phyloP scores from a whole-genome alignment of 2,113 vertebrate genomes.

The Podiceps cristatus region DNA sequence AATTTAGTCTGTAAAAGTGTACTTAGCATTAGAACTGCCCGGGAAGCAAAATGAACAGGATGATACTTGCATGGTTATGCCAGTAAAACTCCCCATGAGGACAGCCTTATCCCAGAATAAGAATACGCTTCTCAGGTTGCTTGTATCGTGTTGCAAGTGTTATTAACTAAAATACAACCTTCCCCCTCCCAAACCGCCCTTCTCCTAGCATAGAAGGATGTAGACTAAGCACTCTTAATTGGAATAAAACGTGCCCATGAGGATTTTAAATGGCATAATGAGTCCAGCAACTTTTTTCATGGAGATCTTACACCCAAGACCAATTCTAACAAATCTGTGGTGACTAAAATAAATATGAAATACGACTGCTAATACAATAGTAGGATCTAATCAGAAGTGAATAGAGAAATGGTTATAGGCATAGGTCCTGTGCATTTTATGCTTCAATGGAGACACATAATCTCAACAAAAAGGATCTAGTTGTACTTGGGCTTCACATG shows the following conservation, averaged over 20 bases:
- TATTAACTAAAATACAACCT: background rate
- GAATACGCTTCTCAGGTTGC: background rate
- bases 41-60: background rate
- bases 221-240: background rate
- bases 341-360: background rate
- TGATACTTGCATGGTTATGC: background rate
- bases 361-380: background rate
- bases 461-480: background rate
- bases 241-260: background rate
- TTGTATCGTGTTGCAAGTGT: background rate
- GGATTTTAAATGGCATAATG: background rate
- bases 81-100: background rate
- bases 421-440: background rate
- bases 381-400: background rate
- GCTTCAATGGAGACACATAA: background rate
- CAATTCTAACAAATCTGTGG: background rate
- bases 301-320: background rate
- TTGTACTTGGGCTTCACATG: background rate
- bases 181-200: background rate
- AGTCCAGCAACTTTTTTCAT: background rate
- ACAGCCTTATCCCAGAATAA: background rate
- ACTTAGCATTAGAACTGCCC: background rate
- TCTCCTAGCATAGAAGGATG: background rate
- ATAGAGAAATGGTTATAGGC: background rate
- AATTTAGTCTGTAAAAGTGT: background rate